Base-by-base conservation (phyloP, 2,888 invertebrate genomes). In the Acronicta psi region DNA sequence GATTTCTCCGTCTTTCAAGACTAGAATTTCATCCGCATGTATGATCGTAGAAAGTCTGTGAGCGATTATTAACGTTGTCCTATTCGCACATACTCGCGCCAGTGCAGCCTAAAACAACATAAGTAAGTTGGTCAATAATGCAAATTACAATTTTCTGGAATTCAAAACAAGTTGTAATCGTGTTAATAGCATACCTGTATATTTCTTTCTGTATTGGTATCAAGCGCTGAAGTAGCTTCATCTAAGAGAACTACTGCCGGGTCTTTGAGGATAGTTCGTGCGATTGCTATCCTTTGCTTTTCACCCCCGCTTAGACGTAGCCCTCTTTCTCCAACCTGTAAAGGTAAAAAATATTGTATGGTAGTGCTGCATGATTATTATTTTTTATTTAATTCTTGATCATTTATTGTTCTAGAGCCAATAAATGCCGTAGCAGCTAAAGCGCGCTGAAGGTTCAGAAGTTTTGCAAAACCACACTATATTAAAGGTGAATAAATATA, bases 251-350 rank as follows among this genome's bases (percentile, higher is more conserved):
- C 97, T 62, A 99, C 97, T 36, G 96, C 95, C 0, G 99, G 99
- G 3, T 98, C 95, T 88, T 99, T 99, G 20, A 99, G 95, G 20
- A 99, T 95, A 0, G 99, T 99, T 66, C 99, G 94, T 0, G 99
- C 99, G 69, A 99, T 99, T 0, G 99, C 99, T 57, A 99, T 98
- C 71, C 99, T 95, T 87, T 99, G 99, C 83, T 99, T 99, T 87
- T 99, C 99, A 2, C 99, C 99, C 2, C 99, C 99, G 85, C 99
- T 99, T 61, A 99, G 93, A 67, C 99, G 96, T 58, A 99, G 91
- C 6, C 99, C 99, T 83, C 99, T 95, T 90, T 99, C 99, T 7
- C 99, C 99, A 17, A 99, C 98, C 96, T 97, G 34, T 34, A 0
- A 34, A 6, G 34, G 13, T 31, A 34, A n/a, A 34, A 7, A 34